These are phyloP conservation scores for Onychostoma macrolepis DNA, from an alignment of 2,113 vertebrate species.

Conservation along the genomic window DNA sequence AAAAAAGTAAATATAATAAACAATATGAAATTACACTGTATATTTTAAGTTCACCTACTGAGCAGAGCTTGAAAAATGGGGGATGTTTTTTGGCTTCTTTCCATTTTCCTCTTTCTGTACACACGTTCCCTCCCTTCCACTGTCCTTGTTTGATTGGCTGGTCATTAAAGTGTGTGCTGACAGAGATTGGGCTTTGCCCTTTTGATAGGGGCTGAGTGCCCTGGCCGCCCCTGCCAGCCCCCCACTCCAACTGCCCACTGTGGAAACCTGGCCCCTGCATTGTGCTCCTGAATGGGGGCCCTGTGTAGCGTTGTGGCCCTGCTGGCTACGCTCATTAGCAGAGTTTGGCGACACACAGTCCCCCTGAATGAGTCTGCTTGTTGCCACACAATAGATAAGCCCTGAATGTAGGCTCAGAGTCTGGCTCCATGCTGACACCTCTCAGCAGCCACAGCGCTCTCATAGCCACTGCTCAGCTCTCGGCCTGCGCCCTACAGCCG, in stretches of 20 bases:
- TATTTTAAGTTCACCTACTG: not conserved
- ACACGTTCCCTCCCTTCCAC: constrained; percentile 18
- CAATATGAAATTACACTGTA: not conserved
- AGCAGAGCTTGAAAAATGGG: not conserved
- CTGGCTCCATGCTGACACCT: constrained; percentile 79
- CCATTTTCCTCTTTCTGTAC: constrained; percentile 28
- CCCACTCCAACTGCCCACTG: constrained; percentile 44
- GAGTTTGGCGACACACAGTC: constrained; percentile 73
- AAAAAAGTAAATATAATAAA: not conserved
- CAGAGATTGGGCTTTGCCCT: constrained; percentile 48
- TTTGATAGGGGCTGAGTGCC: constrained; percentile 52
- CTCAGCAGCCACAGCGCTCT: constrained; percentile 61
- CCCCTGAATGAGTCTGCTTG: constrained; percentile 63
- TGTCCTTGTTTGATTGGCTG: constrained; percentile 42
- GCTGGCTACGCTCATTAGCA: constrained; percentile 78
- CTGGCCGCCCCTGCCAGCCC: constrained; percentile 46
- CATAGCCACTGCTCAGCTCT: constrained; percentile 28
- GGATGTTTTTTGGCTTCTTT: constrained; percentile 28
- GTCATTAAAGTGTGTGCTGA: constrained; percentile 55
- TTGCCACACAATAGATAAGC: constrained; percentile 63
- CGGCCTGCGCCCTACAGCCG: not conserved
- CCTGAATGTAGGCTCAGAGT: constrained; percentile 60
- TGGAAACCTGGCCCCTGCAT: constrained; percentile 49
- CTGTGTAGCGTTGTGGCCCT: constrained; percentile 62
- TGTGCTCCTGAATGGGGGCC: constrained; percentile 65